A percentile compares a stretch with the other conserved stretches of the same genome.
phyloP scores from a whole-genome alignment of 1,140 invertebrate genomes.

The Grapholita molesta region DNA sequence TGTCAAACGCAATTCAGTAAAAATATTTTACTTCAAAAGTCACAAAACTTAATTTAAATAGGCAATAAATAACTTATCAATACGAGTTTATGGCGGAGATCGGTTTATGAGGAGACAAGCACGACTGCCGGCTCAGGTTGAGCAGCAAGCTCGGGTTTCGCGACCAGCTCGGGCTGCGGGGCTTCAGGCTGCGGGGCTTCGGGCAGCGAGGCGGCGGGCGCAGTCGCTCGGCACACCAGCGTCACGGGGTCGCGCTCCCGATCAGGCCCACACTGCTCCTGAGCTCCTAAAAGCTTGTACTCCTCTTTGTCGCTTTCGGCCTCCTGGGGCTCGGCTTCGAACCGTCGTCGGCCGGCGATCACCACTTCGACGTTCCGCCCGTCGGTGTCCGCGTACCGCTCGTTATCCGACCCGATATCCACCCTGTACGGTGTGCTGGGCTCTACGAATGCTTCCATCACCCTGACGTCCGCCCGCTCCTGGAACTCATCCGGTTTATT shows the following conservation, averaged over 20 bases:
- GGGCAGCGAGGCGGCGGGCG: conserved; percentile 1
- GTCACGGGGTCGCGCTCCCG: conserved; percentile 76
- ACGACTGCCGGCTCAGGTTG: background rate
- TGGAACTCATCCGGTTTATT: conserved; percentile 48
- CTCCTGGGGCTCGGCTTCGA: conserved; percentile 27
- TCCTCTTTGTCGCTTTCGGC: conserved; percentile 38
- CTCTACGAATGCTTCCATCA: conserved; percentile 76
- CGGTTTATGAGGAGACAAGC: background rate
- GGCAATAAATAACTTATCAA: conserved; percentile 11
- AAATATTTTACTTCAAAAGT: background rate
- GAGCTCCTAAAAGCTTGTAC: conserved; percentile 78
- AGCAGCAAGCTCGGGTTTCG: background rate
- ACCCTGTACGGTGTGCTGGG: conserved; percentile 78
- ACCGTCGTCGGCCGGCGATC: conserved; percentile 48
- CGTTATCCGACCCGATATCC: conserved; percentile 64
- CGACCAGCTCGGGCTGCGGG: background rate
- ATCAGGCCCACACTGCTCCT: conserved; percentile 81
- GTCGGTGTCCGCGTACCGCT: conserved; percentile 38
- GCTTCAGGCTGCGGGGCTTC: background rate
- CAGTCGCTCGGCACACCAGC: conserved; percentile 43
- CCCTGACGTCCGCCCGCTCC: conserved; percentile 50
- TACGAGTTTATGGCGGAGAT: conserved; percentile 16
- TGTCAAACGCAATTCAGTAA: background rate
- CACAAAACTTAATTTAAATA: background rate
- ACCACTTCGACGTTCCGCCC: conserved; percentile 58